These are phyloP conservation scores for Papilio polytes DNA, from an alignment of 1,140 invertebrate species.

Conservation along the genomic window DNA sequence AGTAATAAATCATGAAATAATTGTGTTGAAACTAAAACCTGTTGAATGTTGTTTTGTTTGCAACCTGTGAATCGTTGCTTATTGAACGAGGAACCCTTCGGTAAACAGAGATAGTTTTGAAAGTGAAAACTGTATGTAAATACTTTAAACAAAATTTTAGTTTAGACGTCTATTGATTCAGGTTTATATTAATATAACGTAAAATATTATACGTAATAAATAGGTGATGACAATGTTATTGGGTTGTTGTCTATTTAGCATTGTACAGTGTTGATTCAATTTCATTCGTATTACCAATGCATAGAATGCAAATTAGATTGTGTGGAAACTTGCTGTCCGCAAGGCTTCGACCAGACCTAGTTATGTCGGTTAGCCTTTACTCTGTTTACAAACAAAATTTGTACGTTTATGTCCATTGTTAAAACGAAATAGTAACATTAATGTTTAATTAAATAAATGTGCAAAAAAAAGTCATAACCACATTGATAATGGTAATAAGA, in stretches of 20 bases:
- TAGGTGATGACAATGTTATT: neutral
- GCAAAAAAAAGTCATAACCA: neutral
- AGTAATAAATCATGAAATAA: constrained; percentile 30
- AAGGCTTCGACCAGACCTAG: constrained; percentile 26
- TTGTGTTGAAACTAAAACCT: constrained; percentile 15
- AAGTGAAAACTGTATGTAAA: no score
- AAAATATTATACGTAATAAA: neutral
- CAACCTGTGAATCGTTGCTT: neutral
- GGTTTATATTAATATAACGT: no score
- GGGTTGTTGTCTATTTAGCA: neutral
- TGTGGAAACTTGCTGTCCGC: constrained; percentile 10
- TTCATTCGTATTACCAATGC: neutral
- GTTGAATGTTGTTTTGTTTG: constrained; percentile 22
- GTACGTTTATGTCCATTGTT: constrained; percentile 52
- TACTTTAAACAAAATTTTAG: no score
- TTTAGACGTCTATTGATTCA: no score
- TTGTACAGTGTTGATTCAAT: neutral
- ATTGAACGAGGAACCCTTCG: no score
- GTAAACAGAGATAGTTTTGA: no score
- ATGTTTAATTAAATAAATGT: neutral
- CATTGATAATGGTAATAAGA: no score
- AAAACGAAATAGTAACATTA: constrained; percentile 26
- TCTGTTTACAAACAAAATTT: constrained; percentile 66
- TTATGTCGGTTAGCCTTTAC: constrained; percentile 56
- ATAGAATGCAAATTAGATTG: neutral